Percentiles rank a stretch among this genome's conserved stretches.
Evolutionary conservation across 2,888 invertebrate species (phyloP).

Genomic region (Tenthredo mesomela): DNA sequence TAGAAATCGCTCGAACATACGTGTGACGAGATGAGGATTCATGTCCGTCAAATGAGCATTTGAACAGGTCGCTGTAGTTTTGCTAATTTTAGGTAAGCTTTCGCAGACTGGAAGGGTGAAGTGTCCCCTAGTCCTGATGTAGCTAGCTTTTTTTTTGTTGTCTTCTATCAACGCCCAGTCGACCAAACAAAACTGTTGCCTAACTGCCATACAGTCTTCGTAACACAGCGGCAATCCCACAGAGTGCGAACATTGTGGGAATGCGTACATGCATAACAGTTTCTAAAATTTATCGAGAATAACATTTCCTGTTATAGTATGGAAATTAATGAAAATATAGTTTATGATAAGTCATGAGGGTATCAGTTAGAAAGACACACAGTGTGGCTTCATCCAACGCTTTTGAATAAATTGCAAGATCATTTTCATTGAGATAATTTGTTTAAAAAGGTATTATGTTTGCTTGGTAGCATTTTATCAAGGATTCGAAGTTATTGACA

Average conservation of each 20-base stretch:
- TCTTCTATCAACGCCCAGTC: constrained; percentile 96
- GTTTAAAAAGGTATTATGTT: background rate
- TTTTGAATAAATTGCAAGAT: background rate
- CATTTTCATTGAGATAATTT: background rate
- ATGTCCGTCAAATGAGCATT: constrained; percentile 92
- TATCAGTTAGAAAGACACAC: background rate
- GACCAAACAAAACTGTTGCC: constrained; percentile 94
- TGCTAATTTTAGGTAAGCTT: constrained; percentile 86
- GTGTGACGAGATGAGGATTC: constrained; percentile 89
- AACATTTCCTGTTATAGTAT: background rate
- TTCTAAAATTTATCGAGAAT: constrained; percentile 79
- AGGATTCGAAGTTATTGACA: no score
- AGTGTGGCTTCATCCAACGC: background rate
- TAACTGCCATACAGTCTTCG: constrained; percentile 96
- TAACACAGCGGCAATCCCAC: constrained; percentile 90
- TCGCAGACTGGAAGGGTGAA: constrained; percentile 94
- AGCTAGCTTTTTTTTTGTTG: constrained; percentile 89
- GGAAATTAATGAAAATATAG: background rate
- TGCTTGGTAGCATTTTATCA: background rate
- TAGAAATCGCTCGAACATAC: constrained; percentile 78
- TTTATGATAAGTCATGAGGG: background rate
- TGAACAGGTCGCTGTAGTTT: constrained; percentile 86
- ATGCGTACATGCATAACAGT: constrained; percentile 94
- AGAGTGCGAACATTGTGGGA: constrained; percentile 90
- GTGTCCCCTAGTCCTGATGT: constrained; percentile 90